These are phyloP conservation scores for Crematogaster levior DNA, from an alignment of 2,888 invertebrate species.

Conservation along the genomic window DNA sequence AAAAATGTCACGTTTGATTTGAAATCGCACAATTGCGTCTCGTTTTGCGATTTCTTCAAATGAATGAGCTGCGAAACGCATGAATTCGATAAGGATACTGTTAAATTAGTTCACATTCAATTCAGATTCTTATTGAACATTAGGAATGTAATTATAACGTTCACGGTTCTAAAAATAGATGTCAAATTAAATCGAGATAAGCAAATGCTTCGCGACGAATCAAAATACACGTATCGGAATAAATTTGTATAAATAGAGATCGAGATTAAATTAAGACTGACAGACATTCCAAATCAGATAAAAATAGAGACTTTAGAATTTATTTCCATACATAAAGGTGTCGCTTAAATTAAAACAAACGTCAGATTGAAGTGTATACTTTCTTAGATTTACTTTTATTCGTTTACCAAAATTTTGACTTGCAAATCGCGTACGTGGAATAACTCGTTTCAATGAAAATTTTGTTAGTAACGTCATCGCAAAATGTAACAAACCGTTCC, in stretches of 20 bases:
- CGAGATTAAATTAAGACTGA: slow-evolving; percentile 30
- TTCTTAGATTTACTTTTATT: slow-evolving; percentile 16
- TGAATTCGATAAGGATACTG: neutral
- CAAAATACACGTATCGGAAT: slow-evolving; percentile 28
- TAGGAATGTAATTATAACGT: neutral
- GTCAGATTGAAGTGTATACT: neutral
- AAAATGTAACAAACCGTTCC: neutral
- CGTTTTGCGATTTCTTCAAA: neutral
- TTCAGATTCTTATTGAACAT: neutral
- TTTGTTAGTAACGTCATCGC: neutral
- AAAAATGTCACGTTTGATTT: slow-evolving; percentile 15
- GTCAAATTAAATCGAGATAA: slow-evolving; percentile 23
- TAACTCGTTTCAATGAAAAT: neutral
- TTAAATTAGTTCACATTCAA: neutral
- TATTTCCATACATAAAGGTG: neutral
- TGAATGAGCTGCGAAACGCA: neutral
- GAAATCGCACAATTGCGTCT: neutral
- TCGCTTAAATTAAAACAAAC: slow-evolving; percentile 8
- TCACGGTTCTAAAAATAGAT: slow-evolving; percentile 18
- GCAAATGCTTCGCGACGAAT: slow-evolving; percentile 1
- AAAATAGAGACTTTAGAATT: slow-evolving; percentile 21
- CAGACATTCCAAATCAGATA: slow-evolving; percentile 21
- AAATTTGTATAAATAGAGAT: slow-evolving; percentile 34
- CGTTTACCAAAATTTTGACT: too few relatives aligned
- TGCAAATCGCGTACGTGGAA: neutral